Percentiles rank a stretch among this genome's conserved stretches.
phyloP scores from a whole-genome alignment of 2,113 vertebrate genomes.

The Macrotus californicus region DNA sequence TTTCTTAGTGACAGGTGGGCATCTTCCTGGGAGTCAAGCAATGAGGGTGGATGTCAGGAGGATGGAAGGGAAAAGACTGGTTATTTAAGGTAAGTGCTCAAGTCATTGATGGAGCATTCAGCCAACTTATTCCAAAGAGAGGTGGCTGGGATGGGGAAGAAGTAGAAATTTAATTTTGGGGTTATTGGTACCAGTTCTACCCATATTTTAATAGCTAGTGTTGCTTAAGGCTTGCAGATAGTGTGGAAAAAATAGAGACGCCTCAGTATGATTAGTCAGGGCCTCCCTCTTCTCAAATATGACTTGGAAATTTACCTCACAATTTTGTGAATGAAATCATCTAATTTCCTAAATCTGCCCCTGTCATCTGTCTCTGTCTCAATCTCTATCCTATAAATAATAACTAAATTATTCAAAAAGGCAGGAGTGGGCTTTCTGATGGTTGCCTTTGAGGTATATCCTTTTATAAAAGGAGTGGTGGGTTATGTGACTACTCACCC shows the following conservation, averaged over 20 bases:
- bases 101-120: not conserved
- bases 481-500: not conserved
- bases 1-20: not conserved
- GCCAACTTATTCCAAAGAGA: not conserved
- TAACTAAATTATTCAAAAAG: slow-evolving; percentile 8
- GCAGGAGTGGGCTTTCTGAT: not conserved
- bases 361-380: not conserved
- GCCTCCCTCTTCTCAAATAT: not conserved
- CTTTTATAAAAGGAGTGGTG: not conserved
- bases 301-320: not conserved
- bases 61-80: not conserved
- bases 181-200: not conserved
- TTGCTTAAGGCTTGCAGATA: not conserved
- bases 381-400: not conserved
- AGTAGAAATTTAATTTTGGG: slow-evolving; percentile 7
- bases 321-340: not conserved
- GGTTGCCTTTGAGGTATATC: not conserved
- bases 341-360: not conserved
- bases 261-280: not conserved
- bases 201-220: not conserved
- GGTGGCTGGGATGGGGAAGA: not conserved
- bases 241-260: not conserved
- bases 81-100: not conserved
- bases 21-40: not conserved
- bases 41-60: not conserved